Percentiles rank a stretch among this genome's conserved stretches.
Conservation (phyloP, 2,888 invertebrate species). For the Archaeoteleia sp. region DNA sequence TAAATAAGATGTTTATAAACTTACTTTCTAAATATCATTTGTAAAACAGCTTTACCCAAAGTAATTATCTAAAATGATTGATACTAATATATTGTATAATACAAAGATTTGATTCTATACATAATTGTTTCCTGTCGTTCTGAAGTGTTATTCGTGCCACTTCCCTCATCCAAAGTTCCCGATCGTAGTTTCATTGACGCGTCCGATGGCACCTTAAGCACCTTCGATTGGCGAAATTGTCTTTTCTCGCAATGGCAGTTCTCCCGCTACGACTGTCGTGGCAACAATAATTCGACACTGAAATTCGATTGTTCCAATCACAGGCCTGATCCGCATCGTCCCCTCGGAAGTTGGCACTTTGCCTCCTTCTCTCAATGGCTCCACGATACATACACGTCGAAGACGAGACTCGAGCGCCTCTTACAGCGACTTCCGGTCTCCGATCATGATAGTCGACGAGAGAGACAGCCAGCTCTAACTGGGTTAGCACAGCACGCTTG, state of each 20-base stretch:
- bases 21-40: too few species aligned
- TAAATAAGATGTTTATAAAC: too few species aligned
- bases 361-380: slow-evolving; percentile 38
- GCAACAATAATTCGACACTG: slow-evolving; percentile 34
- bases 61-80: too few species aligned
- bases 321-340: slow-evolving; percentile 23
- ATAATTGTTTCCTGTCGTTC: too few species aligned
- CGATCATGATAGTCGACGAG: slow-evolving; percentile 41
- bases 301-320: slow-evolving; percentile 43
- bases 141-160: neutral
- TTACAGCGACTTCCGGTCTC: slow-evolving; percentile 46
- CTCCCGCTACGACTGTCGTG: slow-evolving; percentile 1
- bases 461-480: slow-evolving; percentile 51
- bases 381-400: slow-evolving; percentile 25
- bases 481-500: slow-evolving; percentile 56
- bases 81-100: too few species aligned
- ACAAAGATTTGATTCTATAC: too few species aligned
- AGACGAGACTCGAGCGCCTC: slow-evolving; percentile 38
- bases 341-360: slow-evolving; percentile 49
- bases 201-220: neutral
- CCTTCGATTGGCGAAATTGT: neutral
- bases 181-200: neutral
- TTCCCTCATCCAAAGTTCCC: too few species aligned
- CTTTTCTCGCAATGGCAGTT: slow-evolving; percentile 6
- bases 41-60: too few species aligned